Base-by-base conservation (phyloP, 2,888 invertebrate genomes). In the Limulus polyphemus region DNA sequence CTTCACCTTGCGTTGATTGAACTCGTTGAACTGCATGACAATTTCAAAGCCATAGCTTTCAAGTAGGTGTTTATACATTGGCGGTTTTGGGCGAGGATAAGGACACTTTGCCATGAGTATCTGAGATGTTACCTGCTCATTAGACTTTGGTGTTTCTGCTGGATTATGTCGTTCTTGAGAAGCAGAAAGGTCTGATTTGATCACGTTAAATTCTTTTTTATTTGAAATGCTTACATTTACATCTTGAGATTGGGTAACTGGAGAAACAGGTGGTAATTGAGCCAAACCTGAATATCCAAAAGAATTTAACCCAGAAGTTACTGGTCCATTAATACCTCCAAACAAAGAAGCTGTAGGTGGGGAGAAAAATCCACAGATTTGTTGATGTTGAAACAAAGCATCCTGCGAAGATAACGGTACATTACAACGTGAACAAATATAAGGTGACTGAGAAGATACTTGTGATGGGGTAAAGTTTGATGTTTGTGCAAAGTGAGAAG, bases 21-120 rank as follows among this genome's bases (percentile, higher is more conserved):
- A 88, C 77, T 94, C 94, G 81, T 93, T 93, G 78, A 90, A 93
- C 78, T 94, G 93, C 90, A 93, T 92, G 67, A 93, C 94, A 74
- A 93, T 84, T 77, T 94, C 94, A 78, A 93, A 93, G 57, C 95
- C 95, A 78, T 91, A 92, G 73, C 90, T 91, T 77, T 94, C 92
- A 70, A 94, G 79, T 63, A 94, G 80, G 79, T 90, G 90, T 77
- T 90, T 90, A 79, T 93, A 91, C 81, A 92, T 88, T 76, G 90
- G 90, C 68, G 75, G 75, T 64, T 75, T 76, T 58, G 73, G 72
- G 57, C 73, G 69, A 50, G 67, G 64, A 56, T 65, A 65, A 2
- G 64, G 65, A 47, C 67, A 67, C 55, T 60, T 62, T 47, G 67
- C 65, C 50, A 64, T 55, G 3, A 65, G 49, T 13, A 60, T 62